Percentiles rank a stretch among this genome's conserved stretches.
These are phyloP conservation scores for Avahi laniger DNA, from an alignment of 2,797 vertebrate species.

Conservation along the genomic window DNA sequence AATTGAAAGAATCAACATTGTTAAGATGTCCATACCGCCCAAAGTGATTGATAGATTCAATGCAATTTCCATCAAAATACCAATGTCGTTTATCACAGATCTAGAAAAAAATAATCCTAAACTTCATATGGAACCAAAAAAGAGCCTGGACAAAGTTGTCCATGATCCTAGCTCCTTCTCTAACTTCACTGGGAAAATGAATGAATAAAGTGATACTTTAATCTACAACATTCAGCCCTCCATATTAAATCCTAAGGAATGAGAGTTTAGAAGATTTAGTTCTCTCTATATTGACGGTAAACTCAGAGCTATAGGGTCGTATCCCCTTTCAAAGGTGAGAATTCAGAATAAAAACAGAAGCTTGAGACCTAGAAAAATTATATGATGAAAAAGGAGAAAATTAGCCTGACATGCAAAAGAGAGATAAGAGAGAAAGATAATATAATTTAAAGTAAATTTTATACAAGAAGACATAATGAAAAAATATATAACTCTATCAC, in stretches of 20 bases:
- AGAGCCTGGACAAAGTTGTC: neutral
- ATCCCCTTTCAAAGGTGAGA: neutral
- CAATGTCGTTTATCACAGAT: too few relatives aligned
- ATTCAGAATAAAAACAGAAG: neutral
- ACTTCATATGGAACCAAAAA: too few relatives aligned
- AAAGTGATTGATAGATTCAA: too few relatives aligned
- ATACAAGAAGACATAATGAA: neutral
- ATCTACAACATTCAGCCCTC: neutral
- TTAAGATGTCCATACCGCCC: too few relatives aligned
- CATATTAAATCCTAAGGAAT: neutral
- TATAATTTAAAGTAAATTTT: conserved; percentile 4
- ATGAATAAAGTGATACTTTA: neutral
- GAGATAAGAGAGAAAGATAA: neutral
- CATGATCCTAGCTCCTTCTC: neutral
- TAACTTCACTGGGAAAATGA: neutral
- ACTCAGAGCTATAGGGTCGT: neutral
- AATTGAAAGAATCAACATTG: too few relatives aligned
- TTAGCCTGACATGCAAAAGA: neutral
- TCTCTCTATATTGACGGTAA: neutral
- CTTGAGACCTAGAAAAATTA: neutral
- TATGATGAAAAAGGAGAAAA: neutral
- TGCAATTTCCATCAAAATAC: too few relatives aligned
- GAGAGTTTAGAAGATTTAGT: neutral
- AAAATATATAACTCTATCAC: neutral
- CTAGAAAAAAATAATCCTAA: too few relatives aligned